Conservation (phyloP, 2,113 vertebrate genomes). For the Vireo altiloquus region DNA sequence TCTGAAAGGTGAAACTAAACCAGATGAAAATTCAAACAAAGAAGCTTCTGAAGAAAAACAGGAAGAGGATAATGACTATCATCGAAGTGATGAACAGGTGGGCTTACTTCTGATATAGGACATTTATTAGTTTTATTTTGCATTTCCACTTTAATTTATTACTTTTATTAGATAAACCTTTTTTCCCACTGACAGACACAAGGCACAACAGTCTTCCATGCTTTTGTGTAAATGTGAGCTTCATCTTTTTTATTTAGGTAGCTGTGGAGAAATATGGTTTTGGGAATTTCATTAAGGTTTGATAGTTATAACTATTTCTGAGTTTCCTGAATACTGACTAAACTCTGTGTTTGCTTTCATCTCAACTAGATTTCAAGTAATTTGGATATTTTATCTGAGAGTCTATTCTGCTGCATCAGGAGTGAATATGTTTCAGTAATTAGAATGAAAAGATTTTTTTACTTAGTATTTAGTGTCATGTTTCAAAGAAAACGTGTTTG, state of each 20-base stretch:
- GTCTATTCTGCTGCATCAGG: neutral
- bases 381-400: neutral
- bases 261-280: neutral
- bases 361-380: neutral
- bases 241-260: neutral
- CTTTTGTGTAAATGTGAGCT: neutral
- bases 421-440: neutral
- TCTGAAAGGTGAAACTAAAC: conserved; percentile 84
- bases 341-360: neutral
- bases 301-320: neutral
- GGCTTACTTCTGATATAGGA: neutral
- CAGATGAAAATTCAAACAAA: conserved; percentile 85
- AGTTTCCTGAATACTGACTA: neutral
- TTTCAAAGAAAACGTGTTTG: neutral
- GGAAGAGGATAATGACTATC: conserved; percentile 92
- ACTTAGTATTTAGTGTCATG: neutral
- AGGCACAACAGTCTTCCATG: neutral
- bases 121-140: neutral
- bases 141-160: neutral
- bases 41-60: conserved; percentile 88
- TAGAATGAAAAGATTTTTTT: neutral
- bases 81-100: conserved; percentile 95
- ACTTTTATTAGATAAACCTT: neutral
- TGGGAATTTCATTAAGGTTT: neutral
- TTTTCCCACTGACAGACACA: neutral